Conservation (phyloP, 2,113 vertebrate genomes). For the Myotis brandtii region DNA sequence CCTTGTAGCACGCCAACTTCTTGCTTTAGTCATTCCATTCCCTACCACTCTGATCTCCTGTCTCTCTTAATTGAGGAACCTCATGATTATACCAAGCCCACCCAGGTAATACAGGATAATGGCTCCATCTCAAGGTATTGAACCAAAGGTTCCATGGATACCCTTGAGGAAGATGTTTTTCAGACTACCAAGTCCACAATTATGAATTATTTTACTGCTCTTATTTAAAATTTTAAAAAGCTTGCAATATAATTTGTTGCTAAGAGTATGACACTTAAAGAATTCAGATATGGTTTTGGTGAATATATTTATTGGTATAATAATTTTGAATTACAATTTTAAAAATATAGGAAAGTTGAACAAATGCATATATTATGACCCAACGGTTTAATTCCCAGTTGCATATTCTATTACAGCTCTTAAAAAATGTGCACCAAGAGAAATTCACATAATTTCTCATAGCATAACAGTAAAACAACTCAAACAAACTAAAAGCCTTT, state of each 20-base stretch:
- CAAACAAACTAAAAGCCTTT: neutral
- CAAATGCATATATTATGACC: neutral
- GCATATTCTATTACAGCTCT: neutral
- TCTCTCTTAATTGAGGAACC: no score
- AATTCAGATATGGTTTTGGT: neutral
- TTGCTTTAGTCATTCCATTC: no score
- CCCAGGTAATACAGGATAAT: no score
- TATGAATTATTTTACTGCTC: neutral
- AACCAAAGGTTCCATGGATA: no score
- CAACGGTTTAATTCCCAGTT: neutral
- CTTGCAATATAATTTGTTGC: no score
- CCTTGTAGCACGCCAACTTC: no score
- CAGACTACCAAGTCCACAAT: neutral
- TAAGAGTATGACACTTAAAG: neutral
- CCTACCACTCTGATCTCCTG: no score
- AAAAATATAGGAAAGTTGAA: neutral
- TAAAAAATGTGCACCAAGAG: neutral
- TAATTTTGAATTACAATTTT: neutral
- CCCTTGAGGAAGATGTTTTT: no score
- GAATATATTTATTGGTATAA: neutral
- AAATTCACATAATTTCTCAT: neutral
- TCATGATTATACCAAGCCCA: no score
- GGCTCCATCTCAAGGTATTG: no score
- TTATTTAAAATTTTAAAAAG: neutral
- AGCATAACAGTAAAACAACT: neutral